These are phyloP conservation scores for Furcifer pardalis DNA, from an alignment of 2,797 vertebrate genomes.

Conservation along the genomic window DNA sequence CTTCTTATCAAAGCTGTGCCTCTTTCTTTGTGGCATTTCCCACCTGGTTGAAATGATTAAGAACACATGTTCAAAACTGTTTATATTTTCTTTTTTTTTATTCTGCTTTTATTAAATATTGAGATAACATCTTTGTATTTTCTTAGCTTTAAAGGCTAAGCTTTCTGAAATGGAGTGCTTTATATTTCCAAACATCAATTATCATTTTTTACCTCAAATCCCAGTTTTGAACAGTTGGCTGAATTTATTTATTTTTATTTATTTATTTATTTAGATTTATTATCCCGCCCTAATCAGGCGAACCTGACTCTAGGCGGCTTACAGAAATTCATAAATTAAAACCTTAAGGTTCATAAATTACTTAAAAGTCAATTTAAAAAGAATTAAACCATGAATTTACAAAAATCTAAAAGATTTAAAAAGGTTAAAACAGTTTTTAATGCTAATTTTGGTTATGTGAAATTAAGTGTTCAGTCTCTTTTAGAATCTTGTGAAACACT, in stretches of 20 bases:
- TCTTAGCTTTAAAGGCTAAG: neutral
- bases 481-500: constrained; percentile 1
- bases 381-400: no score
- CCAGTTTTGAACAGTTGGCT: neutral
- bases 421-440: no score
- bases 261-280: no score
- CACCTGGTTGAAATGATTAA: neutral
- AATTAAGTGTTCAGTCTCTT: neutral
- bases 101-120: no score
- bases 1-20: neutral
- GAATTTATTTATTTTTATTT: neutral
- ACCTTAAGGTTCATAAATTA: no score
- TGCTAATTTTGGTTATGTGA: neutral
- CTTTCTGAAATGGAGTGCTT: neutral
- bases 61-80: neutral
- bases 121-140: neutral
- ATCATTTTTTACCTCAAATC: neutral
- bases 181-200: neutral
- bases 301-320: no score
- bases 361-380: no score
- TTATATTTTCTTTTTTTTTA: no score
- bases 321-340: no score
- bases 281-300: no score
- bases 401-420: no score
- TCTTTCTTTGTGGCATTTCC: neutral